Evolutionary conservation across 2,888 invertebrate genomes (phyloP), one percentile per base, ranked within the genome.

Genomic region (Odontomyia ornata): DNA sequence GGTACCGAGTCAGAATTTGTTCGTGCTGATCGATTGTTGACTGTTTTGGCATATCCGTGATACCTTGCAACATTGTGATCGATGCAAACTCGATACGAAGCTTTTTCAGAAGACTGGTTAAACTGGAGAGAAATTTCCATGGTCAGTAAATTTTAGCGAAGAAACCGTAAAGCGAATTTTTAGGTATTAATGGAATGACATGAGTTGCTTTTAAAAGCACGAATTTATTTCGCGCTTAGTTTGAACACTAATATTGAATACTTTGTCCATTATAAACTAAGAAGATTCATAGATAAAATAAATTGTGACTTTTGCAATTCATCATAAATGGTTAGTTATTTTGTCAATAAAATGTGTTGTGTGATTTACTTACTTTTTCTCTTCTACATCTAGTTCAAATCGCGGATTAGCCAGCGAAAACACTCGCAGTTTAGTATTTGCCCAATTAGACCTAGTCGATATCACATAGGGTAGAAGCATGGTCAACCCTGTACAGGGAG

Each of bases 11-110:
- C 77, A 94, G 89, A 47, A 95, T 86, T 36, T 91, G 89, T 80
- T 94, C 91, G 83, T 95, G 95, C 82, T 92, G 91, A 78, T 89
- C 87, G 82, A 91, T 90, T 7, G 95, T 95, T 57, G 91, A 90
- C 1, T 91, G 89, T 79, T 91, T 90, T 0, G 98, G 97, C 81
- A 91, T 90, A 79, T 95, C 94, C 43, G 92, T 93, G 79, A 97
- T 93, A 82, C 97, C 97, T 79, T 95, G 93, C 77, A 99, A 93
- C 90, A 98, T 96, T 77, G 93, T 94, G 80, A 99, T 89, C 82
- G 96, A 94, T 0, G 95, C 93, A 87, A 95, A 98, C 85, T 97
- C 94, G 82, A 99, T 95, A 13, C 99, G 91, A 88, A 99, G 98
- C 88, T 99, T 98, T 0, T 93, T 91, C 81, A 99, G 88, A 75